Percentiles rank a stretch among this genome's conserved stretches.
Conservation (phyloP, 2,888 invertebrate species). For the Carabus problematicus region DNA sequence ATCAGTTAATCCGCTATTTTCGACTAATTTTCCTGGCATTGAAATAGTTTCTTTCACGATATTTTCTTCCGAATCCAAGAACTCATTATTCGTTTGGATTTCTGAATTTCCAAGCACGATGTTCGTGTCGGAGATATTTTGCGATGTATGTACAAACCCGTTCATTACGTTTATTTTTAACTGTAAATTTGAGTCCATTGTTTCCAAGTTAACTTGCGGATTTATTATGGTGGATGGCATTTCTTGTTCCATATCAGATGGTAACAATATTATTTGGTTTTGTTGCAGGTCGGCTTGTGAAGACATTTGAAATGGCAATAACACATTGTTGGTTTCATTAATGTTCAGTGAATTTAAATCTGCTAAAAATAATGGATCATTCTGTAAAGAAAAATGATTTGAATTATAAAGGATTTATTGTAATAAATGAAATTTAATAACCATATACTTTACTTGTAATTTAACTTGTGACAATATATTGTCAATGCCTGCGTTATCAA, state of each 20-base stretch:
- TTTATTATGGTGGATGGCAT: slow-evolving; percentile 8
- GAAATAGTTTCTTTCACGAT: slow-evolving; percentile 8
- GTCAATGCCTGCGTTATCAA: slow-evolving; percentile 32
- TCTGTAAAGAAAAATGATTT: slow-evolving; percentile 19
- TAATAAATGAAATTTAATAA: not conserved
- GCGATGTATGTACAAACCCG: slow-evolving; percentile 10
- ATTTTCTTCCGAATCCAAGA: slow-evolving; percentile 20
- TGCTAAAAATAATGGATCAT: slow-evolving; percentile 30
- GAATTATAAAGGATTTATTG: not conserved
- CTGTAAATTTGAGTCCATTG: slow-evolving; percentile 34
- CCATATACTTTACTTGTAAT: slow-evolving; percentile 44
- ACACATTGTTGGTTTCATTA: slow-evolving; percentile 34
- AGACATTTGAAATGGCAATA: slow-evolving; percentile 36
- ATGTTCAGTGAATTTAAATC: slow-evolving; percentile 38
- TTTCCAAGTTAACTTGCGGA: slow-evolving; percentile 19
- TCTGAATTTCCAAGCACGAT: slow-evolving; percentile 13
- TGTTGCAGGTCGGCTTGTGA: slow-evolving; percentile 26
- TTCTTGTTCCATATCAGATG: slow-evolving; percentile 31
- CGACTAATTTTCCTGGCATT: slow-evolving; percentile 15
- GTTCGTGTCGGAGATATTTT: slow-evolving; percentile 27
- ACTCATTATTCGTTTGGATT: slow-evolving; percentile 21
- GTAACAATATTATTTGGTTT: slow-evolving; percentile 33
- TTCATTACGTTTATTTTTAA: slow-evolving; percentile 29
- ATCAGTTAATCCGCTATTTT: slow-evolving; percentile 16
- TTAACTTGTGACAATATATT: slow-evolving; percentile 46